phyloP scores from a whole-genome alignment of 2,797 vertebrate species.

The Diplodus sargus region DNA sequence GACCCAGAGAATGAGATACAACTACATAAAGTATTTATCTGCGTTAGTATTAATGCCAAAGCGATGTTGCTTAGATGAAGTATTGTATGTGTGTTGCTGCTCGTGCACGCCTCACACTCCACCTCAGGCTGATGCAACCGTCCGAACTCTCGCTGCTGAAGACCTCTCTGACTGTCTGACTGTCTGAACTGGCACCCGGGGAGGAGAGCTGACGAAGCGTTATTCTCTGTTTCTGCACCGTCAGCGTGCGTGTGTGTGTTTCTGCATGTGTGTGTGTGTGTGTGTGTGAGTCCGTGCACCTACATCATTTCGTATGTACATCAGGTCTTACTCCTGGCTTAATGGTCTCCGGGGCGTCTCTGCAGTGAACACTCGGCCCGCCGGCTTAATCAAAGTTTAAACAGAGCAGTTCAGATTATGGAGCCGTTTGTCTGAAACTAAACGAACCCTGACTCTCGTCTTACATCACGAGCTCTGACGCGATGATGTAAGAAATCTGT shows the following conservation, averaged over 20 bases:
- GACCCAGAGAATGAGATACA: neutral
- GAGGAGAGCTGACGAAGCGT: slow-evolving; percentile 68
- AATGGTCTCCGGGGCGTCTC: slow-evolving; percentile 59
- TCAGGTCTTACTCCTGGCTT: slow-evolving; percentile 51
- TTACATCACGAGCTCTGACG: neutral
- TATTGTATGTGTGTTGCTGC: neutral
- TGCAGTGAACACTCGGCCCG: slow-evolving; percentile 43
- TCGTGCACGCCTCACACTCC: neutral
- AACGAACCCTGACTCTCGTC: slow-evolving; percentile 13
- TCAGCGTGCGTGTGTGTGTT: slow-evolving; percentile 35
- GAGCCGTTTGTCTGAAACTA: slow-evolving; percentile 22
- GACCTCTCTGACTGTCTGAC: slow-evolving; percentile 36
- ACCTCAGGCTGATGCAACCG: slow-evolving; percentile 12
- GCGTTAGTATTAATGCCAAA: neutral
- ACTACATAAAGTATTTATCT: neutral
- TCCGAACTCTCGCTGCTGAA: slow-evolving; percentile 14
- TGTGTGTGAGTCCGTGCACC: slow-evolving; percentile 1
- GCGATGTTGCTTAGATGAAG: neutral
- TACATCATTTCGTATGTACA: slow-evolving; percentile 45
- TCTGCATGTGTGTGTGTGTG: slow-evolving; percentile 11
- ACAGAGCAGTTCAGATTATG: slow-evolving; percentile 36
- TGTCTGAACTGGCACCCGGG: slow-evolving; percentile 44
- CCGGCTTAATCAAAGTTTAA: slow-evolving; percentile 60
- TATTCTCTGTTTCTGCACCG: slow-evolving; percentile 47
- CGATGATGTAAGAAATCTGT: neutral